These are phyloP conservation scores for Anseranas semipalmata DNA, from an alignment of 2,113 vertebrate species.

Conservation along the genomic window DNA sequence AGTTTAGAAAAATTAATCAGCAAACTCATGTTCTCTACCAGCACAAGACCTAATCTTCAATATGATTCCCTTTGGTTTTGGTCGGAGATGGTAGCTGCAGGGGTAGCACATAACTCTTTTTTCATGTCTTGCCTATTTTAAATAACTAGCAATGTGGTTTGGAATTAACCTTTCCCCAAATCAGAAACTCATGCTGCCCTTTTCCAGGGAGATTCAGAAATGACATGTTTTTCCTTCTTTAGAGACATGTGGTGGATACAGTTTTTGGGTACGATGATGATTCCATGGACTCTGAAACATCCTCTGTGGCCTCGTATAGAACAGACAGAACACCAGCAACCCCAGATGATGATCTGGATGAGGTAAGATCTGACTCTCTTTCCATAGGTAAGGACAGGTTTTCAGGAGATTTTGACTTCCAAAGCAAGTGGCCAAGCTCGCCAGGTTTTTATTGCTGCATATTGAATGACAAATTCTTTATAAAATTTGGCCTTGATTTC, in stretches of 20 bases:
- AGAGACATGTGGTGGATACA: constrained; percentile 95
- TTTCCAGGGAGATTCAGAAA: background rate
- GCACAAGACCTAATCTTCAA: background rate
- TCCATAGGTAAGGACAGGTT: background rate
- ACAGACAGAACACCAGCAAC: constrained; percentile 96
- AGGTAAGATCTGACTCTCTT: constrained; percentile 76
- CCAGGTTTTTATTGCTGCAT: background rate
- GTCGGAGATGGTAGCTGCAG: background rate
- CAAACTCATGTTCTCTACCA: background rate
- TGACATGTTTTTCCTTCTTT: background rate
- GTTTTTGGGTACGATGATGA: constrained; percentile 96
- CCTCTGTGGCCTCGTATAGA: constrained; percentile 93
- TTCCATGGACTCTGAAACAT: constrained; percentile 97
- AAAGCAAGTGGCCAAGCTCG: background rate
- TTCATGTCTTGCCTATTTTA: background rate
- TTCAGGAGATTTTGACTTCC: background rate
- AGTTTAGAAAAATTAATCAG: background rate
- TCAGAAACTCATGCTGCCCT: background rate
- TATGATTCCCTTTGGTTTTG: background rate
- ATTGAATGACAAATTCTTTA: background rate
- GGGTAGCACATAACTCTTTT: background rate
- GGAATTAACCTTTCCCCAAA: background rate
- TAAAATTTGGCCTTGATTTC: background rate
- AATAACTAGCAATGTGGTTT: background rate
- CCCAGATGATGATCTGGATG: constrained; percentile 92